Conservation (phyloP, 2,113 vertebrate genomes). For the Bubo bubo region DNA sequence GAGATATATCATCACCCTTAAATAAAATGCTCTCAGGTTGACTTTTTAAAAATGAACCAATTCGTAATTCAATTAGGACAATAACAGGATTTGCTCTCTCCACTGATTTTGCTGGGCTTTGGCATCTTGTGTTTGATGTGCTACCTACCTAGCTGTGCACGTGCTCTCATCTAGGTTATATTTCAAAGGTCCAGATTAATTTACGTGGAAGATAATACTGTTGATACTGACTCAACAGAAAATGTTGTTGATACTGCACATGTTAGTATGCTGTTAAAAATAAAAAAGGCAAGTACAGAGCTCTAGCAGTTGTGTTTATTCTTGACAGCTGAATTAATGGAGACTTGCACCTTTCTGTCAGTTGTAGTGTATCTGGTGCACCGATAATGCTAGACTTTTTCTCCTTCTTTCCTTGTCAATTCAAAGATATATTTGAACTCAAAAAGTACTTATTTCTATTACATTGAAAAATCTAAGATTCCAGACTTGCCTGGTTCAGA, state of each 20-base stretch:
- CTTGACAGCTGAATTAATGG: background rate
- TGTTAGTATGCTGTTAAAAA: background rate
- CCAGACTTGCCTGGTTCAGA: background rate
- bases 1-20: background rate
- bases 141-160: background rate
- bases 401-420: background rate
- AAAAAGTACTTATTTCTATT: background rate
- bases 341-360: background rate
- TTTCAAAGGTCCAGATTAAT: background rate
- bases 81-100: background rate
- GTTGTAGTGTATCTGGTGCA: background rate
- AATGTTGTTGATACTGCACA: accelerated
- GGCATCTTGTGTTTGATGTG: background rate
- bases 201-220: background rate
- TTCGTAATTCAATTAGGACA: background rate
- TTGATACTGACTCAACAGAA: background rate
- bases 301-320: background rate
- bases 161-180: background rate
- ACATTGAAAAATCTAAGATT: background rate
- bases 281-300: background rate
- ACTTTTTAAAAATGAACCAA: background rate
- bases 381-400: background rate
- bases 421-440: background rate
- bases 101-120: background rate
- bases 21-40: background rate